Evolutionary conservation across 2,113 vertebrate species (phyloP), one percentile per base, ranked within the genome.

Genomic region (Apeltes quadracus): DNA sequence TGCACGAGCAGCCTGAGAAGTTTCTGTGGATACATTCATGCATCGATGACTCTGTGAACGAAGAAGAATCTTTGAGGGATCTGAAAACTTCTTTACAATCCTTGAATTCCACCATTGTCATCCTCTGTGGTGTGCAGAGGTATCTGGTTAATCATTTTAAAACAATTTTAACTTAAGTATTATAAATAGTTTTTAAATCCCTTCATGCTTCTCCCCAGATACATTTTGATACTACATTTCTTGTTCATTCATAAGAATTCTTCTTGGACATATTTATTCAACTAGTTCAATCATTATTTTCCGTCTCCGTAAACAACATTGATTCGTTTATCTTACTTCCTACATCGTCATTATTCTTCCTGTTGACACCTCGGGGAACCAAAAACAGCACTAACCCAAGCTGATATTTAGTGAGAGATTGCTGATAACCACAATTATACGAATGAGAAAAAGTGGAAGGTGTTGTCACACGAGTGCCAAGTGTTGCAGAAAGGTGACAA

Each of bases 381-480:
- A 51, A 51, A 23, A 50, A 74, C 3, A 48, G 16, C 39, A 63
- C 65, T 68, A 20, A 81, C 48, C 51, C 72, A 15, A 75, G 36
- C 58, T 3, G 50, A 58, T 23, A 66, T 57, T 75, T 50, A 64
- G 48, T 58, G 43, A 73, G 44, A 10, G 68, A 81, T 59, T 70
- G 77, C 51, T 83, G 69, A 76, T 66, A 85, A 85, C 85, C 82
- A 70, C 82, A 86, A 38, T 67, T 43, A 73, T 68, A 44, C 54
- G 75, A 78, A 82, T 65, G 74, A 81, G 25, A 68, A 50, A 66
- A 14, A 51, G 1, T 57, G 9, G 1, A 72, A 79, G 67, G 83
- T 76, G 84, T 82, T 79, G 78, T 86, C 72, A 86, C 86, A 87
- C 81, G 7, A 80, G 13, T 61, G 53, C 20, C 79, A 85, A 77